phyloP scores from a whole-genome alignment of 2,888 invertebrate genomes.

The Phyto melanocephala region DNA sequence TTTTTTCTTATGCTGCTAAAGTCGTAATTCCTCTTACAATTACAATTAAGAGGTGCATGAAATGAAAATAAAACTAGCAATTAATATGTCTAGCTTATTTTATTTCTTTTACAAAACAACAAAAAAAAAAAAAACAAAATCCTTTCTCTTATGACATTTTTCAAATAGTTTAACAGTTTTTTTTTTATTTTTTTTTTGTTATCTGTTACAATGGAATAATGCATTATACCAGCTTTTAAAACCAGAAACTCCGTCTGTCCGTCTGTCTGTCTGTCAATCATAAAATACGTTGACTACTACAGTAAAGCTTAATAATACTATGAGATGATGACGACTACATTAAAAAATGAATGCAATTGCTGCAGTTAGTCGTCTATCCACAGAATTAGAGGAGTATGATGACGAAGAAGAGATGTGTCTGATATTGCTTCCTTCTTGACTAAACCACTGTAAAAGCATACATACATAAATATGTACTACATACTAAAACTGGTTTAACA shows the following conservation, averaged over 20 bases:
- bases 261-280: constrained; percentile 50
- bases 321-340: constrained; percentile 4
- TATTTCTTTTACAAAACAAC: neutral
- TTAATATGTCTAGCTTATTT: constrained; percentile 39
- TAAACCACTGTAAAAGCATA: no score
- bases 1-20: no score
- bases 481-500: no score
- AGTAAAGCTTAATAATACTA: no score
- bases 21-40: neutral
- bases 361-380: neutral
- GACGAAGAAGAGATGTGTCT: neutral
- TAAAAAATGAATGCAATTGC: constrained; percentile 1
- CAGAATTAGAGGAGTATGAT: neutral
- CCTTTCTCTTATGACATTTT: constrained; percentile 64
- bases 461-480: no score
- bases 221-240: constrained; percentile 25
- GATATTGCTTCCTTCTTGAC: neutral
- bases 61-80: constrained; percentile 38
- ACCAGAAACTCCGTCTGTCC: constrained; percentile 16
- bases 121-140: no score
- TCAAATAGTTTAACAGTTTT: constrained; percentile 50
- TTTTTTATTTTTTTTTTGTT: neutral
- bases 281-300: constrained; percentile 24
- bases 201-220: constrained; percentile 38
- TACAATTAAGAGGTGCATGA: neutral